phyloP scores from a whole-genome alignment of 2,888 invertebrate species.

The Ophraella communa region DNA sequence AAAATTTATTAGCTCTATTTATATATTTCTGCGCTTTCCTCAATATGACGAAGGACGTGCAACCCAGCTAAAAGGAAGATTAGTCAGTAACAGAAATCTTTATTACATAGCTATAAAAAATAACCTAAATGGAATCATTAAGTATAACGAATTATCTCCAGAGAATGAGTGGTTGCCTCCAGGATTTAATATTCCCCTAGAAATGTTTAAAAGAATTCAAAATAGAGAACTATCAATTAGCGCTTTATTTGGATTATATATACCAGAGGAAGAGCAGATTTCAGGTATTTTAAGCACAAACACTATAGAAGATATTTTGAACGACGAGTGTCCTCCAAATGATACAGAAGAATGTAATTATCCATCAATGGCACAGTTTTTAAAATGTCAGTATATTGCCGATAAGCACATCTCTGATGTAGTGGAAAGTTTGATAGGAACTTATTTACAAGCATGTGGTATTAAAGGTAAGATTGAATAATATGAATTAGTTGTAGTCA shows the following conservation, averaged over 20 bases:
- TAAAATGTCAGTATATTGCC: slow-evolving; percentile 61
- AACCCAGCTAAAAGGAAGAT: slow-evolving; percentile 72
- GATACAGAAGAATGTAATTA: slow-evolving; percentile 46
- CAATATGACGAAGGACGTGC: slow-evolving; percentile 78
- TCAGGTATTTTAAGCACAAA: slow-evolving; percentile 47
- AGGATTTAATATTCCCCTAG: slow-evolving; percentile 68
- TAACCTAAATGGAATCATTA: slow-evolving; percentile 68
- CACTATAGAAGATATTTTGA: slow-evolving; percentile 43
- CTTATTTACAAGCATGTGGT: slow-evolving; percentile 68
- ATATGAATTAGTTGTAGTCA: too few species aligned
- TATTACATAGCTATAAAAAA: slow-evolving; percentile 71
- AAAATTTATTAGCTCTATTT: slow-evolving; percentile 79
- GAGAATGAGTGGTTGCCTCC: slow-evolving; percentile 82
- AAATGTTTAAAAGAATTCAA: slow-evolving; percentile 59
- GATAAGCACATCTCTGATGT: slow-evolving; percentile 81
- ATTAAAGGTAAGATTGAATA: slow-evolving; percentile 48
- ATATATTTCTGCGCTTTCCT: slow-evolving; percentile 73
- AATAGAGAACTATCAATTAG: slow-evolving; percentile 56
- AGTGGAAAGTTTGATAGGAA: slow-evolving; percentile 86
- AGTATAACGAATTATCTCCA: slow-evolving; percentile 70
- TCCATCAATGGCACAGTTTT: slow-evolving; percentile 57
- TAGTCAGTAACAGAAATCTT: slow-evolving; percentile 87
- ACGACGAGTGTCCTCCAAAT: slow-evolving; percentile 38
- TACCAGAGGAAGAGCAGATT: slow-evolving; percentile 59
- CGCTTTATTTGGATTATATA: slow-evolving; percentile 61